phyloP scores from a whole-genome alignment of 1,140 invertebrate species.

The Helicoverpa armigera region DNA sequence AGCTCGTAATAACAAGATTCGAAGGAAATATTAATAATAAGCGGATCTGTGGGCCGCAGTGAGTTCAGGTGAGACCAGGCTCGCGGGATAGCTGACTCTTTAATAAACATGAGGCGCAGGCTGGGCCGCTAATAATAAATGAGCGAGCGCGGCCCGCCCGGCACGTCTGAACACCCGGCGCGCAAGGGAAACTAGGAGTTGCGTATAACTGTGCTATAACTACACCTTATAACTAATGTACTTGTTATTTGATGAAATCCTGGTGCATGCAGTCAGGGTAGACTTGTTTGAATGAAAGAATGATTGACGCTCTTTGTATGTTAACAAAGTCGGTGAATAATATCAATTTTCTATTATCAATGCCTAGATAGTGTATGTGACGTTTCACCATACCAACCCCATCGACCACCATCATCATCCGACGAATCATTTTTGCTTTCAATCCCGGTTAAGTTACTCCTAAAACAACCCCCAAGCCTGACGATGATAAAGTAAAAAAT shows the following conservation, averaged over 20 bases:
- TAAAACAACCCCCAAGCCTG: no score
- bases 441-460: no score
- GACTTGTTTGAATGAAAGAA: background rate
- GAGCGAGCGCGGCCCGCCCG: conserved; percentile 59
- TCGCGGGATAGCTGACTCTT: conserved; percentile 61
- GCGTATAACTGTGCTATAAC: conserved; percentile 39
- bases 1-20: conserved; percentile 34
- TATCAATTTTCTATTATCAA: no score
- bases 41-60: conserved; percentile 44
- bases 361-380: no score
- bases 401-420: no score
- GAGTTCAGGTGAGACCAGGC: conserved; percentile 63
- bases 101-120: conserved; percentile 72
- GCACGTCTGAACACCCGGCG: conserved; percentile 45
- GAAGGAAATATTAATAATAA: conserved; percentile 61
- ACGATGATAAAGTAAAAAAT: no score
- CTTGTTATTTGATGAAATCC: conserved; percentile 41
- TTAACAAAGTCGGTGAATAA: background rate
- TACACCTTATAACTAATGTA: conserved; percentile 39
- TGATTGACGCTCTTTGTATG: background rate
- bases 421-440: no score
- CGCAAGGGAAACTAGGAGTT: conserved; percentile 42
- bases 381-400: no score
- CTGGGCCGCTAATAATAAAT: conserved; percentile 71
- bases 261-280: conserved; percentile 9